Evolutionary conservation across 2,888 invertebrate species (phyloP).

Genomic region (Drymonia ruficornis): DNA sequence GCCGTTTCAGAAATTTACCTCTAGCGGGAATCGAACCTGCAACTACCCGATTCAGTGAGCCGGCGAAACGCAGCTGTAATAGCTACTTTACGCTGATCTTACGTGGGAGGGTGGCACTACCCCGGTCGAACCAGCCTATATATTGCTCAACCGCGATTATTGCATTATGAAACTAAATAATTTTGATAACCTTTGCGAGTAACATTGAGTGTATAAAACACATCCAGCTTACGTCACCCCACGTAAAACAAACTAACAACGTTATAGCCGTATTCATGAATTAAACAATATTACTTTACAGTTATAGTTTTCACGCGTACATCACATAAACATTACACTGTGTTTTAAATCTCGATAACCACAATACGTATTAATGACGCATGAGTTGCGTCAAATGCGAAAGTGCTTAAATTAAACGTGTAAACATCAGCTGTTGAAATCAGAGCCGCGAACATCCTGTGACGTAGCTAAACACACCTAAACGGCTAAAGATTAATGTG

Average conservation of each 20-base stretch:
- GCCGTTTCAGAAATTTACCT: too few species aligned
- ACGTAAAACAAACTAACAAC: background rate
- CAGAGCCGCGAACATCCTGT: background rate
- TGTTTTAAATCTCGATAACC: background rate
- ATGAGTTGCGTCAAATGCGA: background rate
- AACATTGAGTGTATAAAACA: background rate
- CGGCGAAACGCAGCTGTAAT: too few species aligned
- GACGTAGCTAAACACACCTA: background rate
- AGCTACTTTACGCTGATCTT: too few species aligned
- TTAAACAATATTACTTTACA: background rate
- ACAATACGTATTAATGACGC: background rate
- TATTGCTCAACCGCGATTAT: too few species aligned
- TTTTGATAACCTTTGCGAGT: too few species aligned
- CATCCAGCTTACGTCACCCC: background rate
- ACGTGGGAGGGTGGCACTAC: too few species aligned
- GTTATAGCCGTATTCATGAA: background rate
- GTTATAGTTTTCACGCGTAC: background rate
- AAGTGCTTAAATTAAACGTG: background rate
- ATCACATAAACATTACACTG: background rate
- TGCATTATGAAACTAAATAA: too few species aligned
- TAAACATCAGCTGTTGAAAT: conserved; percentile 3
- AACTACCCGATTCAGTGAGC: too few species aligned
- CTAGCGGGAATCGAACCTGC: too few species aligned
- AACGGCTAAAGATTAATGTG: background rate
- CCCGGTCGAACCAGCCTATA: too few species aligned